Conservation (phyloP, 2,888 invertebrate species). For the Nemotelus pantherinus region DNA sequence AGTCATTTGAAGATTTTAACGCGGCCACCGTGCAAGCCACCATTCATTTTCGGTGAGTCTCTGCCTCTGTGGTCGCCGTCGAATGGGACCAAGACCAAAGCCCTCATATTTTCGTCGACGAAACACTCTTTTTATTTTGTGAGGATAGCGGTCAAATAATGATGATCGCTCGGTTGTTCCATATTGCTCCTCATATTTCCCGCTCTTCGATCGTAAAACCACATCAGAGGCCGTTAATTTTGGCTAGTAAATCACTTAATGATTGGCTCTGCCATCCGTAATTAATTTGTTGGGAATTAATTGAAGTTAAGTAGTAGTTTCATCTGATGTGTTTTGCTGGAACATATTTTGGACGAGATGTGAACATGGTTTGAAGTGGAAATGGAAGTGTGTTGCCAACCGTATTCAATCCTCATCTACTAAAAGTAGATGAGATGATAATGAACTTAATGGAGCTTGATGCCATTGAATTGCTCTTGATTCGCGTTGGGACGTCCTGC, state of each 20-base stretch:
- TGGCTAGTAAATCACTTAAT: constrained; percentile 51
- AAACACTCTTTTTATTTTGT: neutral
- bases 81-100: constrained; percentile 37
- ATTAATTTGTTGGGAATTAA: constrained; percentile 51
- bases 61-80: neutral
- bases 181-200: constrained; percentile 32
- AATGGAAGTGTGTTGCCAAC: neutral
- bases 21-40: constrained; percentile 30
- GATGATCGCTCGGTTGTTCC: constrained; percentile 28
- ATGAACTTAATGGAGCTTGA: too few species aligned
- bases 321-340: neutral
- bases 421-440: too few species aligned
- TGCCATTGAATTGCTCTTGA: too few species aligned
- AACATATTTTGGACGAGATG: neutral
- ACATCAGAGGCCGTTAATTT: constrained; percentile 48
- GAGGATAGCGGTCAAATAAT: constrained; percentile 30
- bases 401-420: neutral
- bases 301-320: constrained; percentile 43
- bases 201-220: constrained; percentile 31
- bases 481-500: too few species aligned
- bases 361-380: neutral
- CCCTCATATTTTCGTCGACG: constrained; percentile 15
- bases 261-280: constrained; percentile 48
- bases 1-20: constrained; percentile 19
- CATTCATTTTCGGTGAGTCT: neutral